Percentiles rank a stretch among this genome's conserved stretches.
Evolutionary conservation across 2,888 invertebrate genomes (phyloP).

Genomic region (Apoderus coryli): DNA sequence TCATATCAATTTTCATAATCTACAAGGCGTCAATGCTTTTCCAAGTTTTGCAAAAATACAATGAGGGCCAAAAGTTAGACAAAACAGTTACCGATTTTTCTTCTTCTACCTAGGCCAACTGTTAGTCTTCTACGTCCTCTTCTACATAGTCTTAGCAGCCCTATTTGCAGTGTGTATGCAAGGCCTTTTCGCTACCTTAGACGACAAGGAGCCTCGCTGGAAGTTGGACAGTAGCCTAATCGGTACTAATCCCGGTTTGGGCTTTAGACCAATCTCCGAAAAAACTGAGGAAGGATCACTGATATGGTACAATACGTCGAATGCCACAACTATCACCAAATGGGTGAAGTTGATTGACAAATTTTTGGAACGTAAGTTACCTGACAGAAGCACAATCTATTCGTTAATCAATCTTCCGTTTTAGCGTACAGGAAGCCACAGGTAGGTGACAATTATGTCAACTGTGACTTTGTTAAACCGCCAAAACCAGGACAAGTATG

Average conservation of each 20-base stretch:
- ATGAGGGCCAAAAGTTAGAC: no score
- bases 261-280: constrained; percentile 44
- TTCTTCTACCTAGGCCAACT: constrained; percentile 62
- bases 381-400: neutral
- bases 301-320: constrained; percentile 42
- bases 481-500: constrained; percentile 39
- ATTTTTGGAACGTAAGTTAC: constrained; percentile 43
- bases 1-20: no score
- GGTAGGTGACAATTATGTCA: constrained; percentile 36
- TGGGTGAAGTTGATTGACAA: constrained; percentile 41
- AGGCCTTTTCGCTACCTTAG: constrained; percentile 58
- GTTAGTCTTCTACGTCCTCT: constrained; percentile 70
- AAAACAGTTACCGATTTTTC: no score
- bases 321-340: constrained; percentile 34
- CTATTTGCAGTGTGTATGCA: constrained; percentile 80
- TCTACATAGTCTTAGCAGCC: constrained; percentile 70
- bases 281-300: constrained; percentile 43
- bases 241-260: constrained; percentile 47
- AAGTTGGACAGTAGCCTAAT: constrained; percentile 64
- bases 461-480: constrained; percentile 39
- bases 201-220: constrained; percentile 58
- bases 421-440: constrained; percentile 32
- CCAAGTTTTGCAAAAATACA: no score
- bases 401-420: constrained; percentile 12
- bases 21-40: no score